Conservation (phyloP, 2,888 invertebrate genomes). For the Prenolepis imparis region DNA sequence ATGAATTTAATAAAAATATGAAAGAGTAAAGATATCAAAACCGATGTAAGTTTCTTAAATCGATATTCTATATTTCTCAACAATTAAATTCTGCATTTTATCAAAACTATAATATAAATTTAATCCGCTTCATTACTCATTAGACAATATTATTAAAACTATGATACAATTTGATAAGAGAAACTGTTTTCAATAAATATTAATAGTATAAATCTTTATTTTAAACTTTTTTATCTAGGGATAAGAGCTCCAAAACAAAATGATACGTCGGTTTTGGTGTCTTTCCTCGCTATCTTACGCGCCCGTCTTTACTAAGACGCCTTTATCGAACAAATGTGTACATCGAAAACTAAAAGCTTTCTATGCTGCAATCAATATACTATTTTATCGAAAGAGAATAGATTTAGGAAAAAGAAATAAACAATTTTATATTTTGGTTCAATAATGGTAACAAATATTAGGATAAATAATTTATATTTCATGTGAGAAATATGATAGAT, state of each 20-base stretch:
- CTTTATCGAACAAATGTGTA: conserved; percentile 1
- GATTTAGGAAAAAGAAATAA: background rate
- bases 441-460: background rate
- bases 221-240: background rate
- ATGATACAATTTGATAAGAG: background rate
- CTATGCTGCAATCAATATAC: background rate
- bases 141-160: background rate
- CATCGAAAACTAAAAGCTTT: background rate
- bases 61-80: background rate
- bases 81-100: background rate
- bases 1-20: background rate
- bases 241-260: background rate
- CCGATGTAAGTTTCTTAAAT: background rate
- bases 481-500: background rate
- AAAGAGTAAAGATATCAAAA: background rate
- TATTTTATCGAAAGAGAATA: background rate
- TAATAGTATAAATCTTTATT: background rate
- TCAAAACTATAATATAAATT: background rate
- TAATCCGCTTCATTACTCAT: background rate
- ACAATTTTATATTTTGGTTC: background rate
- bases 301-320: background rate
- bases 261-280: background rate
- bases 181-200: background rate
- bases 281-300: background rate
- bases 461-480: background rate